phyloP scores from a whole-genome alignment of 2,113 vertebrate species.

The Eptesicus fuscus region DNA sequence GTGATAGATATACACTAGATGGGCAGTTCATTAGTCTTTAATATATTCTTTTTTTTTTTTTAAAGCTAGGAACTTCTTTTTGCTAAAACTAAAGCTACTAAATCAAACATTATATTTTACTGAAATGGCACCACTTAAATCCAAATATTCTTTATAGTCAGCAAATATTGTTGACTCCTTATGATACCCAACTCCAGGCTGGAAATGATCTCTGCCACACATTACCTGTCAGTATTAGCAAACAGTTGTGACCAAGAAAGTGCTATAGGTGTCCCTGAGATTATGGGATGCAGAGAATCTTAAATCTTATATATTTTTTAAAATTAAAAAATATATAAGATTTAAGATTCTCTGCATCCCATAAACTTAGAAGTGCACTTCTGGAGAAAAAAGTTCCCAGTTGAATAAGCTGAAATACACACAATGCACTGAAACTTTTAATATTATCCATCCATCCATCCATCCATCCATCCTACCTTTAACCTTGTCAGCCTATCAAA shows the following conservation, averaged over 20 bases:
- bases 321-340: too few species aligned
- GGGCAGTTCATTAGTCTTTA: neutral
- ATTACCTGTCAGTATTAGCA: neutral
- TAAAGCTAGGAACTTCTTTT: neutral
- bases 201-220: neutral
- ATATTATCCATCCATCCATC: neutral
- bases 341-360: too few species aligned
- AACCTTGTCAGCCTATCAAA: neutral
- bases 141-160: neutral
- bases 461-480: neutral
- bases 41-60: neutral
- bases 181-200: neutral
- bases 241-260: neutral
- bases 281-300: neutral
- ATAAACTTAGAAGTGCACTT: neutral
- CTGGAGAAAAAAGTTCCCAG: neutral
- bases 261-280: neutral
- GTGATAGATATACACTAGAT: neutral
- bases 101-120: neutral
- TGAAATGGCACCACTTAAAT: neutral
- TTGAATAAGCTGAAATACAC: neutral
- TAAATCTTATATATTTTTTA: neutral
- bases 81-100: neutral
- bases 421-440: neutral
- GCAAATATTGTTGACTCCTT: neutral